Percentiles rank a stretch among this genome's conserved stretches.
phyloP scores from a whole-genome alignment of 37 sponge, comb jelly and placozoan genomes.

The Oopsacas minuta region DNA sequence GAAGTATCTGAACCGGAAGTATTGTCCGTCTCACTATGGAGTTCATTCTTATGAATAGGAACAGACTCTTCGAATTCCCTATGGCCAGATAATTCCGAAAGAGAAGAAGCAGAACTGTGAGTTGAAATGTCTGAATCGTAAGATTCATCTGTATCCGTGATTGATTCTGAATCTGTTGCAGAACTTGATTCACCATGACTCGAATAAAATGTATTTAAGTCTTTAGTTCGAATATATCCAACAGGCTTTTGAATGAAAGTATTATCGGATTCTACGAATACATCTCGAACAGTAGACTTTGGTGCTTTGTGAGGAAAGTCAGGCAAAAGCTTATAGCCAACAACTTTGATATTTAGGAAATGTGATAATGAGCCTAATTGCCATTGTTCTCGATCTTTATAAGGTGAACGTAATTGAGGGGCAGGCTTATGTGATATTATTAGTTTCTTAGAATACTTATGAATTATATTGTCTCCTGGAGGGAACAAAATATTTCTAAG shows the following conservation, averaged over 20 bases:
- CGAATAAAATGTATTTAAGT: neutral
- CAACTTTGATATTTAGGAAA: constrained; percentile 55
- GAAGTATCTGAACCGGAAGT: too few species aligned
- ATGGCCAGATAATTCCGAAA: neutral
- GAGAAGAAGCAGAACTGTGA: neutral
- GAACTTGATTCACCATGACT: neutral
- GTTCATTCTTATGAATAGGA: too few species aligned
- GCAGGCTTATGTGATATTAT: constrained; percentile 86
- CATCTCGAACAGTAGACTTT: constrained; percentile 69
- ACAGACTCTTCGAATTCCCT: too few species aligned
- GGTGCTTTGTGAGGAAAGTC: constrained; percentile 75
- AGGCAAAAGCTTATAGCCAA: constrained; percentile 74
- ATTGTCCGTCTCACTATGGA: too few species aligned
- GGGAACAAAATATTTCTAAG: constrained; percentile 60
- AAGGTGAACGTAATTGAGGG: constrained; percentile 70
- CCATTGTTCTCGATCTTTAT: constrained; percentile 69
- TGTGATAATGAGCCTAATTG: constrained; percentile 89
- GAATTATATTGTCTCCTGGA: constrained; percentile 45
- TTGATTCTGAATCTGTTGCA: neutral
- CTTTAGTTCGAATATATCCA: neutral
- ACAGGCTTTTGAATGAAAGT: neutral
- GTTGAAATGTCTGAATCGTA: neutral
- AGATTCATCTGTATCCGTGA: neutral
- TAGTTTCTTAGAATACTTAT: constrained; percentile 97
- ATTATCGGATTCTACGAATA: constrained; percentile 28